Conservation (phyloP, 2,888 invertebrate genomes). For the Eulithis testata region DNA sequence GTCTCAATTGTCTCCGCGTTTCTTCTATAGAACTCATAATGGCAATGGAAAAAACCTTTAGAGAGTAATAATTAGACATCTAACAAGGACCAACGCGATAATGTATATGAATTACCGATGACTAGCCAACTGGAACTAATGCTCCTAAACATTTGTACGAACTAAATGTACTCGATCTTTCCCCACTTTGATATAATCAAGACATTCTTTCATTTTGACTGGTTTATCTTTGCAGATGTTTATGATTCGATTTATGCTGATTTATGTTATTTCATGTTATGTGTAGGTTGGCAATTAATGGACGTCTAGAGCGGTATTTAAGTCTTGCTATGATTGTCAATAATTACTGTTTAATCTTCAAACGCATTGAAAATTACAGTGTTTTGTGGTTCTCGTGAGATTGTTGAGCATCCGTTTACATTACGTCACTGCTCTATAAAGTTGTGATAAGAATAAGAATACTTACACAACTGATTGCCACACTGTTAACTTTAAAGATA, state of each 20-base stretch:
- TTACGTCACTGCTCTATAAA: background rate
- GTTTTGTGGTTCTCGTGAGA: background rate
- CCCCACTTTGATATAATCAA: no score
- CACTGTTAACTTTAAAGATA: no score
- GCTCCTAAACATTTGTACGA: no score
- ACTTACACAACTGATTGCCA: no score
- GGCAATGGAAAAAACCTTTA: no score
- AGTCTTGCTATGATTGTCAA: conserved; percentile 9
- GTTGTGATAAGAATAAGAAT: no score
- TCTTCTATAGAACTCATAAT: no score
- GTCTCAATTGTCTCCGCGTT: background rate
- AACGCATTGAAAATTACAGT: background rate
- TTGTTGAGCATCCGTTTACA: background rate
- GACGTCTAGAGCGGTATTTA: conserved; percentile 6
- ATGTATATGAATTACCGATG: no score
- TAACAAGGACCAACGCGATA: no score
- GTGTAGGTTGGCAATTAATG: conserved; percentile 3
- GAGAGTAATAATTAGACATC: no score
- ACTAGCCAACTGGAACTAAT: no score
- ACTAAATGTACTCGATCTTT: no score
- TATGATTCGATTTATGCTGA: conserved; percentile 1
- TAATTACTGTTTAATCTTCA: conserved; percentile 14
- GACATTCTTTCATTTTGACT: background rate
- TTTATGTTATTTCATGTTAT: conserved; percentile 4
- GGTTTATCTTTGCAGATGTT: background rate